Evolutionary conservation across 2,888 invertebrate species (phyloP), one percentile per base, ranked within the genome.

Genomic region (Agrotis puta): DNA sequence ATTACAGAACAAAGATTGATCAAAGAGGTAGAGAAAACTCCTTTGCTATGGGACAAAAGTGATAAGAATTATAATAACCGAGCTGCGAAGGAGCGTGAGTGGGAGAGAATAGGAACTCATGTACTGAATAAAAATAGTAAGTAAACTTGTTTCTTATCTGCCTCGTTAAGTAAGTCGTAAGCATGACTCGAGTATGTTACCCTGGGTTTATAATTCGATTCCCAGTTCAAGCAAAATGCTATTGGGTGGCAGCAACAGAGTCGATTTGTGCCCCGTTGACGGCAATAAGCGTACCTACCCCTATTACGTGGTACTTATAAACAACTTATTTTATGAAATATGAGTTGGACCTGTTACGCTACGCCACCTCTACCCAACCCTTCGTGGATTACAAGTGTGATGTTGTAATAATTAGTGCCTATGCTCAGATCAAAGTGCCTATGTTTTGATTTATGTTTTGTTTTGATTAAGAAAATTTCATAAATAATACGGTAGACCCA

Each of bases 11-110:
- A 84, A 62, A 57, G 7, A 0, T 71, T 88, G 33, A 88, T 88
- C 24, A 59, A 18, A 3, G 83, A 87, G 73, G 85, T 88, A 7
- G 71, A 69, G 4, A 79, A 69, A 14, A 78, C 84, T 11, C 86
- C 87, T 4, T 27, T 84, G 14, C 14, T 88, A 27, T 88, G 88
- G 88, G 77, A 88, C 9, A 83, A 72, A 64, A 74, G 66, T 20
- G 63, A 85, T 16, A 78, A 81, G 1, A 51, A 75, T n/a, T 83
- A 85, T 39, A 75, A 79, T 7, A 85, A 81, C 27, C 67, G 87
- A 13, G 6, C 47, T 0, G 73, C 77, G 1, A 78, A 83, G 65
- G 82, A 84, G 13, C 18, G 22, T 0, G 84, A 85, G 14, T 88
- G 88, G 88, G 70, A 70, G 0, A 64, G 56, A 6, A 51, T 88